Conservation (phyloP, 2,113 vertebrate species). For the Bathybates hornii region DNA sequence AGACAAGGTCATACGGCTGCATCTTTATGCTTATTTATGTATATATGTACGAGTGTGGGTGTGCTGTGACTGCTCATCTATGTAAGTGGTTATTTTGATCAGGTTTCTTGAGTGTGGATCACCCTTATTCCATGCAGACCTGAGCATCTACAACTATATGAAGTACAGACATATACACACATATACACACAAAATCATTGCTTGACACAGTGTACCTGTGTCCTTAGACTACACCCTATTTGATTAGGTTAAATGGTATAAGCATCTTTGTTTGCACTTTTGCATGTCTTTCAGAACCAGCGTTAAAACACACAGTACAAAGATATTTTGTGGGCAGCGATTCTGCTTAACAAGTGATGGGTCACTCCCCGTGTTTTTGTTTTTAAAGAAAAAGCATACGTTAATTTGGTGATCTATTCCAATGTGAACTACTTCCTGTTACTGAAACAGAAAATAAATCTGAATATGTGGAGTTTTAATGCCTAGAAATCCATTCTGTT, state of each 20-base stretch:
- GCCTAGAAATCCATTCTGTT: not conserved
- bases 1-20: slow-evolving; percentile 41
- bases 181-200: not conserved
- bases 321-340: not conserved
- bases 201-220: not conserved
- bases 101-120: not conserved
- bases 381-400: not conserved
- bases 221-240: not conserved
- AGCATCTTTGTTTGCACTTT: not conserved
- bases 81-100: slow-evolving; percentile 43
- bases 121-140: slow-evolving; percentile 2
- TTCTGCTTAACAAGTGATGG: not conserved
- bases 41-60: slow-evolving; percentile 15
- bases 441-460: not conserved
- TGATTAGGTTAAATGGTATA: not conserved
- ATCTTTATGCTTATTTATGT: slow-evolving; percentile 23
- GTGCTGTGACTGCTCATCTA: slow-evolving; percentile 28
- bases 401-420: not conserved
- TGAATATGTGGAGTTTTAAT: not conserved
- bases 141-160: not conserved
- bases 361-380: not conserved
- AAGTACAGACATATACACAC: not conserved
- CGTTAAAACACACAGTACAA: not conserved
- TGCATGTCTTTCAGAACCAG: not conserved
- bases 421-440: not conserved